A percentile compares a stretch with the other conserved stretches of the same genome.
Evolutionary conservation across 1,140 invertebrate genomes (phyloP).

Genomic region (Carposina sasakii): DNA sequence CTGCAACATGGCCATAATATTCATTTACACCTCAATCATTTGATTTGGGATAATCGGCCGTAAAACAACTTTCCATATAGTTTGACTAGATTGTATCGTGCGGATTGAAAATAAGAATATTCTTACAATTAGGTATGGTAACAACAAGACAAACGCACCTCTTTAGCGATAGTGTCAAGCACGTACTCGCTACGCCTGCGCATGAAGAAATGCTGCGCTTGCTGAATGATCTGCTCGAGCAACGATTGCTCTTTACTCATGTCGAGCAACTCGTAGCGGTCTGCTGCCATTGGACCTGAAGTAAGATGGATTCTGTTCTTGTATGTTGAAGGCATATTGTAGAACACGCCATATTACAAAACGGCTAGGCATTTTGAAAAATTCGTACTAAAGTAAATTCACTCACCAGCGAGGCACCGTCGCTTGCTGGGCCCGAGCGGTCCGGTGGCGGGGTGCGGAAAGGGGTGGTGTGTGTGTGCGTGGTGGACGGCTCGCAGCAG

Average conservation of each 20-base stretch:
- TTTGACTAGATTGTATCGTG: no score
- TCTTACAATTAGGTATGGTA: constrained; percentile 1
- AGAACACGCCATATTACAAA: no score
- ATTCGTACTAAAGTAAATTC: no score
- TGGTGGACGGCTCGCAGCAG: constrained; percentile 92
- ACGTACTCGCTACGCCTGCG: constrained; percentile 91
- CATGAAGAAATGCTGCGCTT: constrained; percentile 96
- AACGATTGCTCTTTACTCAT: constrained; percentile 92
- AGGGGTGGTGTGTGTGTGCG: constrained; percentile 92
- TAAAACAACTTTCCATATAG: no score
- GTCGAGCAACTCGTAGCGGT: constrained; percentile 88
- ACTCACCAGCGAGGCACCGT: constrained; percentile 86
- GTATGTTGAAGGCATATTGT: no score
- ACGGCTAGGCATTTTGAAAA: no score
- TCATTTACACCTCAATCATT: no score
- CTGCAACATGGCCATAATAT: no score
- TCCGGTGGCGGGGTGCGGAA: constrained; percentile 94
- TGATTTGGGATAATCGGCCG: no score
- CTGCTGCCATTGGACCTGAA: constrained; percentile 89
- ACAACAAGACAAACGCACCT: constrained; percentile 69
- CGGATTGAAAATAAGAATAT: no score
- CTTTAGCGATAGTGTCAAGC: constrained; percentile 93
- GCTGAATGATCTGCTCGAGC: constrained; percentile 96
- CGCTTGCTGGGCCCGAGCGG: constrained; percentile 92
- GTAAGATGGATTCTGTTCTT: no score